Evolutionary conservation across 2,888 invertebrate species (phyloP), one percentile per base, ranked within the genome.

Genomic region (Temnothorax ravouxi): DNA sequence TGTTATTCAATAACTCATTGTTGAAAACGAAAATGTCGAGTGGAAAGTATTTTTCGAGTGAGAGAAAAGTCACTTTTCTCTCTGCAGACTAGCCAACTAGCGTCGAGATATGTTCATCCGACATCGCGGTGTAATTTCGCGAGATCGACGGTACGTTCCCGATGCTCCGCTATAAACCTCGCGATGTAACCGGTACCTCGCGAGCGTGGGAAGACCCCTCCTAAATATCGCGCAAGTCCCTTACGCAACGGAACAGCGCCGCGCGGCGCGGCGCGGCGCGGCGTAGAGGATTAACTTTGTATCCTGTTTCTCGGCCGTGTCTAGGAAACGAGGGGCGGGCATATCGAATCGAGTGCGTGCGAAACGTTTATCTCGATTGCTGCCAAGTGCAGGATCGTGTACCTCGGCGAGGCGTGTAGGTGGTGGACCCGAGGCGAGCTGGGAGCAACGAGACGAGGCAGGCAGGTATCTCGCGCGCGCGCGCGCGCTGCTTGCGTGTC

Each of bases 361-460:
- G 82, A 82, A 81, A 81, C 84, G 81, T 84, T 84, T 83, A 84
- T 84, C 84, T 84, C 69, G 84, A 84, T 84, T 71, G 66, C 83
- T 82, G 83, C 82, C 84, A 84, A 84, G 84, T 84, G 84, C 84
- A 71, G 84, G 71, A 71, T 81, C 82, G 84, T 82, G 84, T 84
- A 82, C 64, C 62, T 18, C 64, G 64, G 34, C 82, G 64, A 21
- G 34, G n/a, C 69, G 69, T 79, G 79, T 79, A 69, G 79, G 79
- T 69, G 79, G 79, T 29, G 69, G 59, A 79, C 34, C 69, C 44
- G 44, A 79, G 77, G 47, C 74, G 56, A 44, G 80, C 62, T 75
- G 81, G 75, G 34, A 62, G 81, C 81, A 81, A 81, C 71, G 81
- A 74, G 79, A 80, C 15, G 79, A 15, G 41, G 34, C 81, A 15